A percentile compares a stretch with the other conserved stretches of the same genome.
These are phyloP conservation scores for Phyllotreta striolata DNA, from an alignment of 2,888 invertebrate genomes.

Conservation along the genomic window DNA sequence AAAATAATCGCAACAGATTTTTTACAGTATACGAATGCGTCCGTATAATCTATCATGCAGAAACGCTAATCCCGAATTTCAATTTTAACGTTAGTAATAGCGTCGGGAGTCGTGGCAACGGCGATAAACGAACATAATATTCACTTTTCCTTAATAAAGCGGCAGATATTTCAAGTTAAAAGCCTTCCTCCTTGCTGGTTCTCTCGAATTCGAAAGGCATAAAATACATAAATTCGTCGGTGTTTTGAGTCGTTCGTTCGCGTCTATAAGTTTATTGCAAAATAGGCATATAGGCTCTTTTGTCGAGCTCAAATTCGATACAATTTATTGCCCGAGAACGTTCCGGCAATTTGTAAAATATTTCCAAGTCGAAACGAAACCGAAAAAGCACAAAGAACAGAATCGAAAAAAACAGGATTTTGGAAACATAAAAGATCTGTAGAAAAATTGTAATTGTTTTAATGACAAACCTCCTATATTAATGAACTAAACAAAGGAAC, in stretches of 20 bases:
- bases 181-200: conserved; percentile 3
- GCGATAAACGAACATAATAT: conserved; percentile 25
- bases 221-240: conserved; percentile 25
- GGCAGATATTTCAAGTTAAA: conserved; percentile 22
- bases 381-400: not conserved
- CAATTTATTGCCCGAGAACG: conserved; percentile 4
- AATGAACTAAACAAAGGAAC: too few relatives aligned
- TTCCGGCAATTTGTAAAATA: conserved; percentile 10
- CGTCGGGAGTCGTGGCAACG: conserved; percentile 20
- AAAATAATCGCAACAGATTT: too few relatives aligned
- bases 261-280: conserved; percentile 28
- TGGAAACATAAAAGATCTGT: too few relatives aligned
- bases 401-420: too few relatives aligned
- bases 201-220: conserved; percentile 15
- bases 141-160: conserved; percentile 21
- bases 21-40: too few relatives aligned
- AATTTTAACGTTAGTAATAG: conserved; percentile 17
- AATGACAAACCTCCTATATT: too few relatives aligned
- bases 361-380: conserved; percentile 7
- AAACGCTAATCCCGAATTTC: conserved; percentile 22
- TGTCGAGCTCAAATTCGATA: conserved; percentile 16
- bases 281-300: conserved; percentile 13
- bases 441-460: too few relatives aligned
- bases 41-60: conserved; percentile 5
- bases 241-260: conserved; percentile 23